phyloP scores from a whole-genome alignment of 2,888 invertebrate species.

The Trissonchulus sp. region DNA sequence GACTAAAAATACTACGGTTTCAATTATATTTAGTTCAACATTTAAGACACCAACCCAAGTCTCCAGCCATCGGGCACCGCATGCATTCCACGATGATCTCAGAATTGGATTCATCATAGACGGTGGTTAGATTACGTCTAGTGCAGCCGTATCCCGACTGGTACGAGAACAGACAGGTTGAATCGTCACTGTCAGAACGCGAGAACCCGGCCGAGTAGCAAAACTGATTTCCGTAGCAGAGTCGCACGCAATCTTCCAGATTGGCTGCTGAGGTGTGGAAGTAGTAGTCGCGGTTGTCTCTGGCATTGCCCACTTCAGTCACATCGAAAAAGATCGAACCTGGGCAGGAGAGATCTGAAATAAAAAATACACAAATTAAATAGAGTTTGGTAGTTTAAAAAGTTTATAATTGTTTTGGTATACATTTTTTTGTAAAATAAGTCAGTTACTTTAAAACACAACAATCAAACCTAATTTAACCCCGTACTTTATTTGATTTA shows the following conservation, averaged over 20 bases:
- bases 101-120: not conserved
- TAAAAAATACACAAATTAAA: too few relatives aligned
- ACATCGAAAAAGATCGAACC: not conserved
- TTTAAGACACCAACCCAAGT: slow-evolving; percentile 24
- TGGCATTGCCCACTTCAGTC: not conserved
- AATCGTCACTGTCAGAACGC: not conserved
- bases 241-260: slow-evolving; percentile 23
- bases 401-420: too few relatives aligned
- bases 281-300: slow-evolving; percentile 21
- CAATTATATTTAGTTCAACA: too few relatives aligned
- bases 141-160: slow-evolving; percentile 21
- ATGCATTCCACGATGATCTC: slow-evolving; percentile 22
- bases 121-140: not conserved
- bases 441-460: too few relatives aligned
- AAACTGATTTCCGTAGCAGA: slow-evolving; percentile 28
- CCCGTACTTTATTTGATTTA: too few relatives aligned
- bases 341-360: not conserved
- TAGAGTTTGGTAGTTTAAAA: too few relatives aligned
- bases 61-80: slow-evolving; percentile 23
- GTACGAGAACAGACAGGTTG: slow-evolving; percentile 25
- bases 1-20: too few relatives aligned
- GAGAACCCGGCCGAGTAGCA: slow-evolving; percentile 26
- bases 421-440: too few relatives aligned
- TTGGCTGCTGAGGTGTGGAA: slow-evolving; percentile 16
- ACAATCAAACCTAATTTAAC: too few relatives aligned